These are phyloP conservation scores for Leptogaster cylindrica DNA, from an alignment of 2,888 invertebrate species.

Conservation along the genomic window DNA sequence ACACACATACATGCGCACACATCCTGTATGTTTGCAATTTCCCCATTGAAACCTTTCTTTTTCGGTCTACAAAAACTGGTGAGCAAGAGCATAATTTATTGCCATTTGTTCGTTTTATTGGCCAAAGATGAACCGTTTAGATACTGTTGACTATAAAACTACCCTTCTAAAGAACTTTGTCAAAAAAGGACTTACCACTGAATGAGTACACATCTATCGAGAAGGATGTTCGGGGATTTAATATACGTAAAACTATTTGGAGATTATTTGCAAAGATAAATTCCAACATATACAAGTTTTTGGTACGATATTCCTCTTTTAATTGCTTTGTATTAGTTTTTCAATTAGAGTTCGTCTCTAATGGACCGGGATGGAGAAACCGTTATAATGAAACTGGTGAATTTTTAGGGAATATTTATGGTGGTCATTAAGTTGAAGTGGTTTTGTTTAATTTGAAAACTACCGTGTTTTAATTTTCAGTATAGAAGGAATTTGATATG, in stretches of 20 bases:
- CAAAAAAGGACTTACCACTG: slow-evolving; percentile 25
- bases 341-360: slow-evolving; percentile 44
- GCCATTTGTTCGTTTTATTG: slow-evolving; percentile 49
- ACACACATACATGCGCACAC: background rate
- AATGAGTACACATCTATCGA: background rate
- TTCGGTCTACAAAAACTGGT: slow-evolving; percentile 21
- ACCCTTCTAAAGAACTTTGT: slow-evolving; percentile 29
- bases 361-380: slow-evolving; percentile 23
- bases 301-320: slow-evolving; percentile 44
- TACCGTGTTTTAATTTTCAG: no score
- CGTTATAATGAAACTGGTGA: slow-evolving; percentile 16
- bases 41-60: slow-evolving; percentile 10
- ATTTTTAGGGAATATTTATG: slow-evolving; percentile 7
- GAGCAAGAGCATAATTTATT: slow-evolving; percentile 47
- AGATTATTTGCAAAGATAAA: slow-evolving; percentile 48
- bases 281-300: slow-evolving; percentile 18
- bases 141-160: slow-evolving; percentile 46
- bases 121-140: slow-evolving; percentile 50
- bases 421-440: slow-evolving; percentile 10
- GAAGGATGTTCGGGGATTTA: slow-evolving; percentile 37
- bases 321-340: slow-evolving; percentile 48
- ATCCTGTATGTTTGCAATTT: slow-evolving; percentile 25
- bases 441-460: background rate
- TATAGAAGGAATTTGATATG: no score
- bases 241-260: slow-evolving; percentile 49